Evolutionary conservation across 2,113 vertebrate genomes (phyloP), one percentile per base, ranked within the genome.

Genomic region (Oxyruncus cristatus): DNA sequence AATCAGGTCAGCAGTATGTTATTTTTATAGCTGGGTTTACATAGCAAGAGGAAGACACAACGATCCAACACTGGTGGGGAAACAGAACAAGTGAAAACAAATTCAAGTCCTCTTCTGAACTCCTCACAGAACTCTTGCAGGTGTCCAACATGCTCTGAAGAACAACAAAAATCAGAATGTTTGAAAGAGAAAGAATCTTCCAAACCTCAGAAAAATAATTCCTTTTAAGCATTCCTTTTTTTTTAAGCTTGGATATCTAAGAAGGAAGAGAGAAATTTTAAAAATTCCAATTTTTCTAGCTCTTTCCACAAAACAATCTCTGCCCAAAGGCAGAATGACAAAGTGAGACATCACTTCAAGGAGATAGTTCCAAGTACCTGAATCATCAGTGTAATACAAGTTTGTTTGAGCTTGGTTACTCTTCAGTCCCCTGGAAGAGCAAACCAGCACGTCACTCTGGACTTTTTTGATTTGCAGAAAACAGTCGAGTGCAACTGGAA

Each of bases 61-160:
- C 20, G 17, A 44, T 28, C 8, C 32, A 62, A 33, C 3, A 12
- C 0, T 39, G 5, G 18, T 23, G 7, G 37, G 30, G 18, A 71
- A 58, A 12, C 19, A 47, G 27, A 61, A 35, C 23, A 91, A 50
- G 6, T 5, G 22, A 47, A 61, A 78, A 46, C 11, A 85, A 89
- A 85, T 26, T 9, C 20, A 47, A 47, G 8, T 7, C 85, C 12
- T 62, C 28, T 37, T 66, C 61, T 62, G 33, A 85, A 33, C 6
- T 39, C 32, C 50, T 58, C 13, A 17, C 11, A 58, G 8, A 62
- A 62, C 27, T 17, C 27, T 30, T 58, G 32, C 16, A 52, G 20
- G 5, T 67, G 32, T 23, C 33, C 42, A 18, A n/a, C 8, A 20
- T 19, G 24, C 19, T 44, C 37, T 62, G 32, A 93, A 75, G 5